Conservation (phyloP, 35 echinoderm and acorn worm genomes). For the Heliocidaris erythrogramma region DNA sequence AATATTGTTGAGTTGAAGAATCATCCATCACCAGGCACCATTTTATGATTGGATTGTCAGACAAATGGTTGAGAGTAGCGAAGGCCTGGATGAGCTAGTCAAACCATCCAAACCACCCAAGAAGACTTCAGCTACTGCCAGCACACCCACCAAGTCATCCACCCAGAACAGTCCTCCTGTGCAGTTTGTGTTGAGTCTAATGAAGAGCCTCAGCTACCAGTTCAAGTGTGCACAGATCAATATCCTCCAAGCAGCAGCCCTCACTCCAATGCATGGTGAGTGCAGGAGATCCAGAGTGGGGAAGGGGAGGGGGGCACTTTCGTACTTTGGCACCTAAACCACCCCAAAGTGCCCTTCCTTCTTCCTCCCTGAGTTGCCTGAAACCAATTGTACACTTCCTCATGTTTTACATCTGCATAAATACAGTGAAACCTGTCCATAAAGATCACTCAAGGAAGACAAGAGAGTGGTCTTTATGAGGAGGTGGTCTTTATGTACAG, state of each 20-base stretch:
- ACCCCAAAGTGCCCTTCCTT: too few species aligned
- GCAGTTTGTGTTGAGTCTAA: constrained; percentile 64
- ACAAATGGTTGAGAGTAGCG: constrained; percentile 46
- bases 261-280: constrained; percentile 87
- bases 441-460: too few species aligned
- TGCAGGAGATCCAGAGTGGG: background rate
- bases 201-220: constrained; percentile 72
- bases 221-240: constrained; percentile 62
- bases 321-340: too few species aligned
- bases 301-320: background rate
- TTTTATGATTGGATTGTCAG: constrained; percentile 27
- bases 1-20: background rate
- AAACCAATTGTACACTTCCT: too few species aligned
- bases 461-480: too few species aligned
- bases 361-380: too few species aligned
- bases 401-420: too few species aligned
- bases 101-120: constrained; percentile 35
- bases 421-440: too few species aligned
- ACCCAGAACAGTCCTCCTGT: constrained; percentile 23
- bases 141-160: background rate
- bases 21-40: background rate
- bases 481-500: too few species aligned
- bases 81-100: constrained; percentile 22
- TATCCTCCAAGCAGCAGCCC: constrained; percentile 61
- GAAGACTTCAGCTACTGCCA: background rate